Conservation (phyloP, 2,113 vertebrate genomes). For the Phrynosoma platyrhinos region DNA sequence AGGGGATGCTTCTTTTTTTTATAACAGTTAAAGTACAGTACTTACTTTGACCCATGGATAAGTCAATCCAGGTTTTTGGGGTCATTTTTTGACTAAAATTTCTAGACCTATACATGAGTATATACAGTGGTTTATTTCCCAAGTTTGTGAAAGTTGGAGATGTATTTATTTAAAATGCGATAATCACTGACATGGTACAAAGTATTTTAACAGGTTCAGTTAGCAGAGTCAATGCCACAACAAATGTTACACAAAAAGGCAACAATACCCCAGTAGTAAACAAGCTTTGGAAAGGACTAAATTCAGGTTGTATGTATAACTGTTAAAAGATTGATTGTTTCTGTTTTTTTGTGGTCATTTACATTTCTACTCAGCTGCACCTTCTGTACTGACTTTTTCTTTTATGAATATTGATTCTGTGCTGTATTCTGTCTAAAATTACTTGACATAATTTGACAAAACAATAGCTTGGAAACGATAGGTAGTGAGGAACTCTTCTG, state of each 20-base stretch:
- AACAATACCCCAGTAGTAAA: neutral
- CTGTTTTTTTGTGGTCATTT: neutral
- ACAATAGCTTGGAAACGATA: slow-evolving; percentile 9
- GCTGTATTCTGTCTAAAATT: neutral
- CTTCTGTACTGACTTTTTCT: neutral
- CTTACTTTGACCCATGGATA: too few species aligned
- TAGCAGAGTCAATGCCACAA: neutral
- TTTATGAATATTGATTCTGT: neutral
- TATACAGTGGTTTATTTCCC: neutral
- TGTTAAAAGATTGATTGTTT: neutral
- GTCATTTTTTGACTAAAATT: too few species aligned
- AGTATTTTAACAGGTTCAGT: slow-evolving; percentile 8
- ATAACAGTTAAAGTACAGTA: too few species aligned
- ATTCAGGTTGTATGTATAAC: neutral
- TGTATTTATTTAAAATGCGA: slow-evolving; percentile 7
- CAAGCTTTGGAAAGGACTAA: neutral
- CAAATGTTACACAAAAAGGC: neutral
- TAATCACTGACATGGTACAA: too few species aligned
- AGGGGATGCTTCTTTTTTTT: too few species aligned
- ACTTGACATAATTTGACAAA: slow-evolving; percentile 25
- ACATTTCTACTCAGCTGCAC: neutral
- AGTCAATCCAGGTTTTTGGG: too few species aligned
- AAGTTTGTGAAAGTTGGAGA: neutral
- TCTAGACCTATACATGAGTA: too few species aligned
- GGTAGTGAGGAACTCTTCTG: neutral